Percentiles rank a stretch among this genome's conserved stretches.
Evolutionary conservation across 2,113 vertebrate species (phyloP).

Genomic region (Sinosuthora webbiana): DNA sequence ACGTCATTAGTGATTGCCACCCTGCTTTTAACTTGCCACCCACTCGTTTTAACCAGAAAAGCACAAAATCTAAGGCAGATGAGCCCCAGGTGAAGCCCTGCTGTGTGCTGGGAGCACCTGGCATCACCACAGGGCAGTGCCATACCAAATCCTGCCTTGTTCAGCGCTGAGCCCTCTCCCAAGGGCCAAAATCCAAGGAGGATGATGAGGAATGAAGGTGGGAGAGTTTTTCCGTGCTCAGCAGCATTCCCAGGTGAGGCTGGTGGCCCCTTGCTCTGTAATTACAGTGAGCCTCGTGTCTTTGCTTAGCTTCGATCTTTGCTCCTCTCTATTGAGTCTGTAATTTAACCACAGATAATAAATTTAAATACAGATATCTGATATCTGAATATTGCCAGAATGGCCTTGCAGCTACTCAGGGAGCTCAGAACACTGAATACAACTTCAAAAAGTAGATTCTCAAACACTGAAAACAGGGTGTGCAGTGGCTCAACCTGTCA

Average conservation of each 20-base stretch:
- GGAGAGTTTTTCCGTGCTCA: background rate
- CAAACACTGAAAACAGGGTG: fast-evolving
- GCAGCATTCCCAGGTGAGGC: background rate
- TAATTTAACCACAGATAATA: background rate
- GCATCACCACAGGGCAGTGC: background rate
- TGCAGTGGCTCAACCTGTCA: fast-evolving
- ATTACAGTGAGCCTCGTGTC: background rate
- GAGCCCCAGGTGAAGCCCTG: background rate
- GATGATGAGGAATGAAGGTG: background rate
- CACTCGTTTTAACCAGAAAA: background rate
- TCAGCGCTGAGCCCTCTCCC: background rate
- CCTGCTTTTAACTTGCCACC: background rate
- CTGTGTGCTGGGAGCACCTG: background rate
- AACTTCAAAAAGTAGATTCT: background rate
- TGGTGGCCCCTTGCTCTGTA: background rate
- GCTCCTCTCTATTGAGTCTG: background rate
- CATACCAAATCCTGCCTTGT: background rate
- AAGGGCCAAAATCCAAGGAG: background rate
- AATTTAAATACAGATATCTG: background rate
- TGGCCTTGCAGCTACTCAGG: background rate
- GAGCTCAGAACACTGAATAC: background rate
- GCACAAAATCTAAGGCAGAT: background rate
- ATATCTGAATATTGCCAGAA: fast-evolving
- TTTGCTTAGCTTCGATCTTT: background rate
- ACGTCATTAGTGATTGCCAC: background rate